Conservation (phyloP, 2,888 invertebrate genomes). For the Coremacera marginata region DNA sequence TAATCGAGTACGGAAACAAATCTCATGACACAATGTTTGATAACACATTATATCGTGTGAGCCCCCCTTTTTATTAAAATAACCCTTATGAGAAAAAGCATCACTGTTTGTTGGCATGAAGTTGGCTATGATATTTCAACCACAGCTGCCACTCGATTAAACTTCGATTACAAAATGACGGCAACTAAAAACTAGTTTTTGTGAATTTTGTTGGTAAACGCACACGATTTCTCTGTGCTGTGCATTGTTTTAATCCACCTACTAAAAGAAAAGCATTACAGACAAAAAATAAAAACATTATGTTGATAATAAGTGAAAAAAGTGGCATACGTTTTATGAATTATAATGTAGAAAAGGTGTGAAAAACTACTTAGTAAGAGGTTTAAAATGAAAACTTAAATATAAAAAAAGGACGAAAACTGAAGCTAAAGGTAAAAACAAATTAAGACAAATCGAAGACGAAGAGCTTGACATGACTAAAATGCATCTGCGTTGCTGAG, state of each 20-base stretch:
- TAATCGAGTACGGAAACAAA: too few relatives aligned
- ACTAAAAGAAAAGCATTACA: neutral
- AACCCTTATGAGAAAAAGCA: too few relatives aligned
- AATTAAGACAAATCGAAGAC: neutral
- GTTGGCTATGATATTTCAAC: neutral
- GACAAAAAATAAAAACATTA: neutral
- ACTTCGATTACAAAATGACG: neutral
- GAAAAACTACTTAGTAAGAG: neutral
- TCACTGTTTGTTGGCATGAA: neutral
- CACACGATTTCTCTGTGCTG: neutral
- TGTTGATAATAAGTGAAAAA: neutral
- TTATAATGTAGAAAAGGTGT: neutral
- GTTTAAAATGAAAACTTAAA: neutral
- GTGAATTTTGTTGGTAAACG: neutral
- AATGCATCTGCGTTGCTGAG: neutral
- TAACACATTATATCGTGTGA: too few relatives aligned
- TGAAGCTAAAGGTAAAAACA: neutral
- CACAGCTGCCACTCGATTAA: slow-evolving; percentile 3
- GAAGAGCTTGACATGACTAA: slow-evolving; percentile 14
- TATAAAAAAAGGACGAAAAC: neutral
- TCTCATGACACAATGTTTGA: too few relatives aligned
- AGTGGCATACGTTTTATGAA: too few relatives aligned
- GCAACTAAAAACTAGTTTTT: slow-evolving; percentile 22
- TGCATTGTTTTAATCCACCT: neutral
- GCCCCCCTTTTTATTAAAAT: too few relatives aligned